phyloP scores from a whole-genome alignment of 2,888 invertebrate genomes.

The Dasypolia templi region DNA sequence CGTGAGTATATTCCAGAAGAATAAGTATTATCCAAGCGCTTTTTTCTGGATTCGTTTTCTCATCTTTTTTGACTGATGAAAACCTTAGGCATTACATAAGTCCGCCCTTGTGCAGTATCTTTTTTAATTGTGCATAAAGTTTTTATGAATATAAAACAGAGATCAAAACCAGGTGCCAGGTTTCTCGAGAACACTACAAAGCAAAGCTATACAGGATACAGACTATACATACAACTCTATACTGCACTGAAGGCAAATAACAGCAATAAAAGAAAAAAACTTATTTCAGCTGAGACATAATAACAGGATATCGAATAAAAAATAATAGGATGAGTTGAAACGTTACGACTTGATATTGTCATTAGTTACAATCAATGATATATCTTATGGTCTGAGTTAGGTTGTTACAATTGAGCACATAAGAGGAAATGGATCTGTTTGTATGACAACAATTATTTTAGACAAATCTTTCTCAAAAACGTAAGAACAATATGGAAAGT shows the following conservation, averaged over 20 bases:
- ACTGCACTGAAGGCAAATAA: slow-evolving; percentile 30
- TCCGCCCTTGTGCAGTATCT: background rate
- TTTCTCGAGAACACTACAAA: background rate
- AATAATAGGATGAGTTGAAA: slow-evolving; percentile 55
- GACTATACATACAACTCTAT: background rate
- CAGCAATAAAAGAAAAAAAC: slow-evolving; percentile 33
- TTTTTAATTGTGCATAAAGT: background rate
- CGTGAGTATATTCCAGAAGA: too few relatives aligned
- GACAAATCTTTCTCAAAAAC: background rate
- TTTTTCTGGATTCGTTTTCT: background rate
- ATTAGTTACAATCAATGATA: slow-evolving; percentile 68
- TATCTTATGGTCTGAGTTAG: slow-evolving; percentile 57
- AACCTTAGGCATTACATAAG: background rate
- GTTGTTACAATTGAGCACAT: slow-evolving; percentile 60
- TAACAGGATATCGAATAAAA: slow-evolving; percentile 64
- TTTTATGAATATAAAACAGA: background rate
- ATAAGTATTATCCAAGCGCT: background rate
- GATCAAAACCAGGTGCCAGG: background rate
- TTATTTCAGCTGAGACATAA: slow-evolving; percentile 48
- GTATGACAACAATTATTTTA: slow-evolving; percentile 23
- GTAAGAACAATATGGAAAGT: background rate
- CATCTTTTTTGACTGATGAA: background rate
- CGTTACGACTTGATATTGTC: slow-evolving; percentile 52
- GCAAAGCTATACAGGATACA: background rate
- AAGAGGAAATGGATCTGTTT: slow-evolving; percentile 45